Evolutionary conservation across 1,140 invertebrate species (phyloP), one percentile per base, ranked within the genome.

Genomic region (Akabosia matsudoensis): DNA sequence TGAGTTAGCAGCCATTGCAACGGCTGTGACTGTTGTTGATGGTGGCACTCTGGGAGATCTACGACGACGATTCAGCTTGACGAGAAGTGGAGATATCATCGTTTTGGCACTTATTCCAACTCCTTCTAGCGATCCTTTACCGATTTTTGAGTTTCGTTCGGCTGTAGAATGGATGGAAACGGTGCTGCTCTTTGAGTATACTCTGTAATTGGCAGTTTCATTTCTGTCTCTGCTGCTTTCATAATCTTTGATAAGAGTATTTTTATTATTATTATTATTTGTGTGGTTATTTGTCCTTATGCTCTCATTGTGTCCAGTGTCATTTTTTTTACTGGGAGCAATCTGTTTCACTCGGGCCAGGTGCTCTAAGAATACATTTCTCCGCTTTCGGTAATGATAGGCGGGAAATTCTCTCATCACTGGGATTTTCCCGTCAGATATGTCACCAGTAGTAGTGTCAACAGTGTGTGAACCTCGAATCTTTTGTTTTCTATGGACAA

Each of bases 401-500:
- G 61, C 61, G 28, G 61, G 61, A 31, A 67, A 67, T 30, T 67
- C 61, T 31, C 61, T 67, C 61, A 67, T 67, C 61, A 67, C 61
- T 7, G 61, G 61, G 28, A 67, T 67, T n/a, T 67, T 67, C 26
- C 61, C 61, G n/a, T 67, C 61, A 7, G 61, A 7, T 13, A 67
- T 30, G 61, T 67, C 61, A 10, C 10, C 30, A 31, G 10, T 67
- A n/a, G 26, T 10, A 2, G 61, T 13, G n/a, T 67, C 61, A 28
- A 30, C 3, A 31, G 26, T 67, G 1, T 10, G 24, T 10, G 61
- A 30, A 7, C 61, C 61, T 45, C 70, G 70, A 72, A 72, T 51
- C 34, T 51, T 72, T 72, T 72, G 70, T 51, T 51, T 72, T 45
- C 70, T 34, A 14, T 72, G 70, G 7, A 72, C 70, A 51, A 72